Evolutionary conservation across 35 echinoderm and acorn worm species (phyloP), one percentile per base, ranked within the genome.

Genomic region (Heliocidaris tuberculata): DNA sequence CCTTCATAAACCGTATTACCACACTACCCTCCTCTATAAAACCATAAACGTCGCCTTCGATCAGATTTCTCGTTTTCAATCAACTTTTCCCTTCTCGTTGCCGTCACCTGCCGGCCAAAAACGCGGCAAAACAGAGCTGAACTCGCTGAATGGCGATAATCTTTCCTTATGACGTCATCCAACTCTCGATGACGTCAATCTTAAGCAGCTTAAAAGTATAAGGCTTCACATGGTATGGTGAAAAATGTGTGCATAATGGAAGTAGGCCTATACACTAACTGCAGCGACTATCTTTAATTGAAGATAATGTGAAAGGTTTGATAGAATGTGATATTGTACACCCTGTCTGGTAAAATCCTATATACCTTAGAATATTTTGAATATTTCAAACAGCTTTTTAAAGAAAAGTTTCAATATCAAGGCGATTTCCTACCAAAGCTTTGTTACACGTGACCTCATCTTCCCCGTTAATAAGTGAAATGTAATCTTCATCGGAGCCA

Each of bases 71-170:
- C 87, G 87, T 89, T 89, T 89, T 89, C 47, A 47, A 89, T 47
- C 47, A 32, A 89, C 31, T 48, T 89, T 89, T 89, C 87, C 87
- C 87, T 48, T 32, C 87, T 89, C 87, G 87, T 89, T 89, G 87
- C 87, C 87, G 87, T 89, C 87, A 89, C 87, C 87, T 89, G 87
- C 87, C 87, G 31, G 47, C 65, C 65, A 89, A 48, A 89, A 89
- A 47, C 87, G 87, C 87, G 87, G 31, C 87, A 89, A 47, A 89
- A 89, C 87, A 89, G 87, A 89, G 87, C 31, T 47, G 87, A 89
- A 89, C 87, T 32, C 87, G 31, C 87, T 89, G 47, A 89, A 89
- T 89, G 87, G 87, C 87, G 87, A 89, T 89, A 89, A 89, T 89
- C 87, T 89, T 89, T 89, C 87, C 87, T 16, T 48, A 89, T 89